Base-by-base conservation (phyloP, 2,113 vertebrate genomes). In the Pogona vitticeps region DNA sequence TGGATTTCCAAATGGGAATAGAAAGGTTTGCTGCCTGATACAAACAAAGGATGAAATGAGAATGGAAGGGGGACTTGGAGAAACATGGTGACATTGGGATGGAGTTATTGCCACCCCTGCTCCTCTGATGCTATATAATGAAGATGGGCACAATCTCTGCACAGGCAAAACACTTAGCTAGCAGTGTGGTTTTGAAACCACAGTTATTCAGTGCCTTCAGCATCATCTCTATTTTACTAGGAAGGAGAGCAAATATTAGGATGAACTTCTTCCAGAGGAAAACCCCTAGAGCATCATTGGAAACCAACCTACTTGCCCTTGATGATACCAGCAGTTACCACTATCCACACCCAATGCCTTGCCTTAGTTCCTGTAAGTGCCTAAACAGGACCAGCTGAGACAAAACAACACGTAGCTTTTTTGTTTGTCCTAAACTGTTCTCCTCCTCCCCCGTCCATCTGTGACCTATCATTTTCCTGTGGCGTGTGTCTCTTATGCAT, bases 401-500 rank as follows among this genome's bases (percentile, higher is more conserved):
- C 2, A 82, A 36, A 46, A 31, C 1, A 38, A 65, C 20, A 0
- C 2, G 83, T 52, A n/a, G 88, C 9, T 59, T 14, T 21, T 90
- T 42, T 85, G 31, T 68, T 58, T 86, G 23, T 56, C 88, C 68
- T 81, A 91, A 76, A 31, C 10, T 9, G 86, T 84, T 20, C 77
- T 84, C 46, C 71, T 89, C 82, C 7, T 81, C 33, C 2, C 3
- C 10, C 33, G 33, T 26, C 42, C 13, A 73, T 78, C 90, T 70
- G 38, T 52, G 9, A 18, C 1, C 58, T 81, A 65, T 76, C 76
- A 1, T 87, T 90, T 58, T 77, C 33, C 33, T 85, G 86, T 7
- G 1, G 13, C 61, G 14, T 20, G 1, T 90, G 81, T 82, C 56
- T 31, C 63, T 18, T 72, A 52, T 76, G 40, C n/a, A 90, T 56